Evolutionary conservation across 2,888 invertebrate species (phyloP), one percentile per base, ranked within the genome.

Genomic region (Hyles lineata): DNA sequence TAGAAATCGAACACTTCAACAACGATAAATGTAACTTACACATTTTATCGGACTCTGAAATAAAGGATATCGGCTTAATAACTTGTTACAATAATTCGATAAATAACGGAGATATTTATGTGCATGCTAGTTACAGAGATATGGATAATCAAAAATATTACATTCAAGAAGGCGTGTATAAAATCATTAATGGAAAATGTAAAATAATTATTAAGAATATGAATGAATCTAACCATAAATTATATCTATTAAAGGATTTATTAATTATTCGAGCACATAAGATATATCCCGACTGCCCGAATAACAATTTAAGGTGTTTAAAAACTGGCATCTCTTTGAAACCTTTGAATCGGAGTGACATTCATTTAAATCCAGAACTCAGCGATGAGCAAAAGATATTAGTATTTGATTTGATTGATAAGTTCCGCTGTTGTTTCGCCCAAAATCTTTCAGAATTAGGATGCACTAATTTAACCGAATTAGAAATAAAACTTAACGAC

Each of bases 1-100:
- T 32, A 32, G 32, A 32, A 32, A 58, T 58, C n/a, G 58, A 58
- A 58, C n/a, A 58, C 21, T 8, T n/a, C n/a, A 58, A 58, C 21
- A 58, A 58, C 4, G 58, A 58, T 8, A 58, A 58, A 58, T 58
- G 21, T 21, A n/a, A 58, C 4, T 8, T 58, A n/a, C 21, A 58
- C 8, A 21, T 58, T 58, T 58, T 58, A 1, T 58, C 58, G 0
- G 58, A 58, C 3, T n/a, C n/a, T n/a, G 58, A 58, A 58, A n/a
- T 58, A n/a, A 58, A 58, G 8, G 58, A n/a, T n/a, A n/a, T 58
- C 8, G 58, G n/a, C 21, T 58, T n/a, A n/a, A n/a, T 58, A 58
- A 58, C 58, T n/a, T 58, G 58, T 21, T 58, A 58, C 21, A 58
- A n/a, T 58, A 58, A 58, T n/a, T 58, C 21, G n/a, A 58, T 58